phyloP scores from a whole-genome alignment of 1,140 invertebrate genomes.

The Drosophila pseudoananassae region DNA sequence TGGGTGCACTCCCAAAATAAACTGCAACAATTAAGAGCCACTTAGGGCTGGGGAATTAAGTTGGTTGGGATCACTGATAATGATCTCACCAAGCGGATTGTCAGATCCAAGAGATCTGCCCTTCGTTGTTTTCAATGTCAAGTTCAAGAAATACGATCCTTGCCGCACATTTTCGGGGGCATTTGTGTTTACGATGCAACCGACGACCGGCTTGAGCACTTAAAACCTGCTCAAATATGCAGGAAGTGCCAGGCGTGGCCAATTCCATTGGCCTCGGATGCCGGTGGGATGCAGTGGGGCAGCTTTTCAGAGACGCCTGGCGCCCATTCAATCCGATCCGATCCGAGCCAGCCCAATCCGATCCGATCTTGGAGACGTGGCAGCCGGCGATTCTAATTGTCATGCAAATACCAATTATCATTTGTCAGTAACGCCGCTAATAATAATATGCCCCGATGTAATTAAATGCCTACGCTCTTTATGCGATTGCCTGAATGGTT shows the following conservation, averaged over 20 bases:
- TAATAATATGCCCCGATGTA: slow-evolving; percentile 52
- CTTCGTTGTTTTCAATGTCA: slow-evolving; percentile 71
- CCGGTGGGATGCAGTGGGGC: slow-evolving; percentile 48
- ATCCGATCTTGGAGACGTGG: neutral
- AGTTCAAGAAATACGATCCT: slow-evolving; percentile 72
- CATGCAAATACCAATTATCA: slow-evolving; percentile 79
- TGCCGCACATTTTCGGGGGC: slow-evolving; percentile 43
- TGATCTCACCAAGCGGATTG: slow-evolving; percentile 62
- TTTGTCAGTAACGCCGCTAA: slow-evolving; percentile 70
- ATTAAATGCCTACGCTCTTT: slow-evolving; percentile 60
- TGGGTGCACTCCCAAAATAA: slow-evolving; percentile 67
- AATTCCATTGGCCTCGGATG: slow-evolving; percentile 34
- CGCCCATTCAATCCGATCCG: slow-evolving; percentile 42
- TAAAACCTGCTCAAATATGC: slow-evolving; percentile 58
- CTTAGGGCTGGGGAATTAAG: slow-evolving; percentile 57
- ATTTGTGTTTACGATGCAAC: slow-evolving; percentile 12
- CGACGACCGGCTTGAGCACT: slow-evolving; percentile 14
- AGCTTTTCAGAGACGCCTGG: slow-evolving; percentile 72
- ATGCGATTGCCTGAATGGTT: slow-evolving; percentile 50
- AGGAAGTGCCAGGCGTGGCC: slow-evolving; percentile 66
- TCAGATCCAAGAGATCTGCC: slow-evolving; percentile 31
- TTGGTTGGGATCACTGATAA: slow-evolving; percentile 61
- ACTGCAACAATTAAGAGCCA: slow-evolving; percentile 65
- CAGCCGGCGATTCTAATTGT: slow-evolving; percentile 65
- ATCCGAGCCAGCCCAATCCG: slow-evolving; percentile 13